Evolutionary conservation across 1,140 invertebrate genomes (phyloP).

Genomic region (Drosophila biarmipes): DNA sequence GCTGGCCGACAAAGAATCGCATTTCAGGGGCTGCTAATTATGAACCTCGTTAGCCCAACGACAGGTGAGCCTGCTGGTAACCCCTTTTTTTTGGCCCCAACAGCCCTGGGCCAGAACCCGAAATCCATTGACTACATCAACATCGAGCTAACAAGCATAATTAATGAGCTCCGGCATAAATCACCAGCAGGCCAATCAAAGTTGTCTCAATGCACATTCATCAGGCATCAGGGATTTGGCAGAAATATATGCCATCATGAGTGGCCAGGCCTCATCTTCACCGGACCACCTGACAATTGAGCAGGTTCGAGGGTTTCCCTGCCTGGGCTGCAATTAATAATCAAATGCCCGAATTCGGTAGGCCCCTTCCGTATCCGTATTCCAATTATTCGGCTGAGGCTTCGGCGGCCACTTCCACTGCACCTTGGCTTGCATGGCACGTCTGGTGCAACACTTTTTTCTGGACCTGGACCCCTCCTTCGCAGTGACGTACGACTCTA

Average conservation of each 20-base stretch:
- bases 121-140: constrained; percentile 36
- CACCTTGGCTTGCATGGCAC: constrained; percentile 23
- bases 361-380: background rate
- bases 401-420: constrained; percentile 17
- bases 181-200: constrained; percentile 53
- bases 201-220: constrained; percentile 25
- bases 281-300: constrained; percentile 2
- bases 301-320: background rate
- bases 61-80: constrained; percentile 23
- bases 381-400: constrained; percentile 13
- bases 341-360: constrained; percentile 13
- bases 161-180: constrained; percentile 66
- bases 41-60: constrained; percentile 29
- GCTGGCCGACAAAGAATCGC: constrained; percentile 2
- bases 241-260: constrained; percentile 25
- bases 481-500: constrained; percentile 54
- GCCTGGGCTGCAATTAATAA: constrained; percentile 32
- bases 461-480: constrained; percentile 4
- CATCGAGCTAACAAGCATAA: constrained; percentile 26
- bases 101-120: constrained; percentile 9
- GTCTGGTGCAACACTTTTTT: constrained; percentile 16
- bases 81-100: constrained; percentile 1
- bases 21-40: constrained; percentile 62
- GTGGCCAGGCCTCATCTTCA: constrained; percentile 1
- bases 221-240: constrained; percentile 31